Base-by-base conservation (phyloP, 2,888 invertebrate species). In the Heliconius cydno region DNA sequence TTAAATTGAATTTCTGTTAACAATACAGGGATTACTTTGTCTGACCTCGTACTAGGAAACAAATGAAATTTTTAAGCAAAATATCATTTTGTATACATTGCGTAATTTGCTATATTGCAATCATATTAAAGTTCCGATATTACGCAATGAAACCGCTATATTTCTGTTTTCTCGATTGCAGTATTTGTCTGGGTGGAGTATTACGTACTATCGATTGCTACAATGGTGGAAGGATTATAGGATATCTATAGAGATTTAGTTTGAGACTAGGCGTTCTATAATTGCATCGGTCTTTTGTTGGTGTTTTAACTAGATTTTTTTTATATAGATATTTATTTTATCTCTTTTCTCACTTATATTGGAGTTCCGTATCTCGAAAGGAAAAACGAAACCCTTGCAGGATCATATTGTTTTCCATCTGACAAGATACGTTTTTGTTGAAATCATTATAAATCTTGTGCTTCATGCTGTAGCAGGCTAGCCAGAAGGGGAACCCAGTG, bases 1-100 rank as follows among this genome's bases (percentile, higher is more conserved):
- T 94, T 92, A 94, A 94, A 94, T 94, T 94, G 94, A 92, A 94
- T 94, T 91, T 88, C 88, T 88, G 90, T 90, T 91, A 91, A 94
- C 94, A 94, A 94, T 94, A 89, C 90, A 85, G 82, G 94, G 94
- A 93, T 94, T 94, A 94, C 90, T 90, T 93, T 92, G 92, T 92
- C 87, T 83, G 85, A 82, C 86, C 80, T 85, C 85, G 88, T 89
- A 91, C 89, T 82, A 83, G 79, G 52, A 82, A 81, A 82, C 79
- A 81, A 78, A 60, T 70, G 72, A 82, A 19, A 46, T 80, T 63
- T 79, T 67, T 41, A 7, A 28, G 71, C 80, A 65, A 83, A 79
- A 72, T 28, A 41, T 66, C 78, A 73, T 80, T 81, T 34, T 2
- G 12, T 38, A 82, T 85, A 80, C 86, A 88, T 84, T 86, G 84